Evolutionary conservation across 2,113 vertebrate genomes (phyloP), one percentile per base, ranked within the genome.

Genomic region (Channa argus): DNA sequence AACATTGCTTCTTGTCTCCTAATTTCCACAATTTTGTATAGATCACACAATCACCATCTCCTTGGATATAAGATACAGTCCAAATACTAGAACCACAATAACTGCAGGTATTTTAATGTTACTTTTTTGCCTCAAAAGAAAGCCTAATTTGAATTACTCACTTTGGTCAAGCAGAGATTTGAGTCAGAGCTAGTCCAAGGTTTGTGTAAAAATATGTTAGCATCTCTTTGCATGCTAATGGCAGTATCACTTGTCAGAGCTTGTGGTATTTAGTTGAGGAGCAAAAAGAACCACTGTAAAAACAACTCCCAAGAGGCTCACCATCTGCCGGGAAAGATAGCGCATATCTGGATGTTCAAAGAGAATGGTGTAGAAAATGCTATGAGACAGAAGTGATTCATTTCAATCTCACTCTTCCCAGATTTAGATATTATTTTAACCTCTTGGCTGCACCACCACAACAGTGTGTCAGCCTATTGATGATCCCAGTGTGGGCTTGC

Each of bases 371-470:
- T 6, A 72, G 51, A 76, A 80, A 86, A 86, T 64, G 47, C 63
- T 72, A 79, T 56, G 71, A 88, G 71, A 81, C 71, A 63, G 82
- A 8, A 87, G 65, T 83, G 84, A 89, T 77, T 92, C 74, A 87
- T 77, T 87, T 77, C 74, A 63, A 38, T 63, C 74, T 65, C 72
- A 7, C 74, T 79, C 45, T 72, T 79, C 49, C 45, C 67, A 43
- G 63, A 80, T 89, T 92, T 86, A 80, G 56, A 85, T 80, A 76
- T 78, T 84, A 82, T 87, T 88, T 88, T 76, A 89, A 92, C 80
- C 84, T 87, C 67, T 66, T 34, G 38, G 59, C 50, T 73, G 43
- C 61, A 68, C 13, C 59, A 54, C 34, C 59, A 55, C 63, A 74
- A 50, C 71, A 47, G 12, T 47, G 51, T 63, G 50, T 63, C 53